Percentiles rank a stretch among this genome's conserved stretches.
phyloP scores from a whole-genome alignment of 2,888 invertebrate genomes.

The Calliopum simillimum region DNA sequence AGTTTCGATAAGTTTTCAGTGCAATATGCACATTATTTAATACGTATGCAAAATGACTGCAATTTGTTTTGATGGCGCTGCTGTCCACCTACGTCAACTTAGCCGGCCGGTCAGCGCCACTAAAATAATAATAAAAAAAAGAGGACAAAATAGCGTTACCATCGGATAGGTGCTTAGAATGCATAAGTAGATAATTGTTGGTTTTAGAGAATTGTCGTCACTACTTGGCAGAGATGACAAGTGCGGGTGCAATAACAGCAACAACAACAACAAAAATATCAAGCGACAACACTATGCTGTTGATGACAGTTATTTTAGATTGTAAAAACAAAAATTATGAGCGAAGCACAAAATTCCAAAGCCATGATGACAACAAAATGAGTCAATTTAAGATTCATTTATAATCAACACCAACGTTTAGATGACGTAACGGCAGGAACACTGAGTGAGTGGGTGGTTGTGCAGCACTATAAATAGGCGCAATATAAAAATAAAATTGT shows the following conservation, averaged over 20 bases:
- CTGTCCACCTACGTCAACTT: too few species aligned
- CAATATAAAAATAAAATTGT: too few species aligned
- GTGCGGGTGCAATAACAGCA: not conserved
- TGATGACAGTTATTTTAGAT: too few species aligned
- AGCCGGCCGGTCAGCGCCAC: too few species aligned
- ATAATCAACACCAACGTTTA: too few species aligned
- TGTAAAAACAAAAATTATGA: not conserved
- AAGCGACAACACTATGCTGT: not conserved
- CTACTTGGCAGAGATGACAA: not conserved
- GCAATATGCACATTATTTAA: too few species aligned
- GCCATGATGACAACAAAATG: conserved; percentile 14
- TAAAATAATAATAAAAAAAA: not conserved
- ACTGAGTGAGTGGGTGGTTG: not conserved
- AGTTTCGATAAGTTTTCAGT: too few species aligned
- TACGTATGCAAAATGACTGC: too few species aligned
- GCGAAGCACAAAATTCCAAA: conserved; percentile 12
- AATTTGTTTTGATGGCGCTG: too few species aligned
- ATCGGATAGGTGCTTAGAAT: not conserved
- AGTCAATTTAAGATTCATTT: not conserved
- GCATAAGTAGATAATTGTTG: not conserved
- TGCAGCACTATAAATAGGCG: too few species aligned
- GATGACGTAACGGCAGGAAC: too few species aligned
- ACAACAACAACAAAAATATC: not conserved
- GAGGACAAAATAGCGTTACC: not conserved
- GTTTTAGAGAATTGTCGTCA: not conserved